Evolutionary conservation across 2,113 vertebrate genomes (phyloP).

Genomic region (Hemiscyllium ocellatum): DNA sequence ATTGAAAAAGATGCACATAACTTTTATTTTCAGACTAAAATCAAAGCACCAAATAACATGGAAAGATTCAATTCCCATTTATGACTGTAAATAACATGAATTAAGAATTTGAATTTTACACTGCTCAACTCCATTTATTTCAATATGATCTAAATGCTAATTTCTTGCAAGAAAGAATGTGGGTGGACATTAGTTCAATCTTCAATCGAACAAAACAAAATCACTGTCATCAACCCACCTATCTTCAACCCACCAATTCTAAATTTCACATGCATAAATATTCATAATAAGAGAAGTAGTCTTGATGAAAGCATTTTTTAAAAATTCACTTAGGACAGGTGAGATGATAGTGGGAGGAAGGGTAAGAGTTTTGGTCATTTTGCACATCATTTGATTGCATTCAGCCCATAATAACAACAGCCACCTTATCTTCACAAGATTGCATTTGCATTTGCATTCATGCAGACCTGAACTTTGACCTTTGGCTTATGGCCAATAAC

Average conservation of each 20-base stretch:
- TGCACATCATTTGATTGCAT: background rate
- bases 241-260: background rate
- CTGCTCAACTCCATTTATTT: background rate
- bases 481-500: too few species aligned
- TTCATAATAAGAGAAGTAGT: background rate
- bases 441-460: background rate
- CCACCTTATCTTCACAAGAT: background rate
- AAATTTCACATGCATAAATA: background rate
- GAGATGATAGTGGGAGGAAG: background rate
- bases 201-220: background rate
- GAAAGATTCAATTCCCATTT: background rate
- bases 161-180: background rate
- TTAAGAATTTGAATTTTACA: background rate
- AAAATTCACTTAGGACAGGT: background rate
- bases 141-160: background rate
- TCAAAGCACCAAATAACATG: background rate
- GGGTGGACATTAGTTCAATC: background rate
- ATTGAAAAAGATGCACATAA: background rate
- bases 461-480: background rate
- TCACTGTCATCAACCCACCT: background rate
- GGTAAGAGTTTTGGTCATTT: background rate
- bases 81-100: background rate
- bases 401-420: background rate
- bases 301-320: background rate
- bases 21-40: background rate